Evolutionary conservation across 2,888 invertebrate species (phyloP).

Genomic region (Spisula subtruncata): DNA sequence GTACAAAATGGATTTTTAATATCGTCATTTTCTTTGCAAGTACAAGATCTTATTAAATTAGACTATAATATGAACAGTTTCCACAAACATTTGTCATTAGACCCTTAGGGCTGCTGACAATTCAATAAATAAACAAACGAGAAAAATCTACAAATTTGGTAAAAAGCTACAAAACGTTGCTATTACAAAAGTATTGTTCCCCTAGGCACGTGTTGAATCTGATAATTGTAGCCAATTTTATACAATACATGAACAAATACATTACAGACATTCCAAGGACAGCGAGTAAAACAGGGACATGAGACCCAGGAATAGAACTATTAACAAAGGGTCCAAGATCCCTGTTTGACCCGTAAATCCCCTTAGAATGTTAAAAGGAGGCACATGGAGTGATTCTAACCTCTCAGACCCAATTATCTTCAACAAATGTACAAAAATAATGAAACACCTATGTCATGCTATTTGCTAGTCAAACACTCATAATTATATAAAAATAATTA

Average conservation of each 20-base stretch:
- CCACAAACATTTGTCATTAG: slow-evolving; percentile 35
- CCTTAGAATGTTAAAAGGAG: slow-evolving; percentile 32
- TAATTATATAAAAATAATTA: slow-evolving; percentile 48
- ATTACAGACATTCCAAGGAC: background rate
- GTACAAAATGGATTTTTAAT: slow-evolving; percentile 72
- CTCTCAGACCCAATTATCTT: slow-evolving; percentile 33
- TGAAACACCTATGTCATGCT: slow-evolving; percentile 42
- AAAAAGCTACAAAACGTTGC: slow-evolving; percentile 62
- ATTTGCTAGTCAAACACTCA: slow-evolving; percentile 25
- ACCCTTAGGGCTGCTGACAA: slow-evolving; percentile 48
- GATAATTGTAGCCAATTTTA: slow-evolving; percentile 32
- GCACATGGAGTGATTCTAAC: slow-evolving; percentile 46
- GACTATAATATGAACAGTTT: slow-evolving; percentile 48
- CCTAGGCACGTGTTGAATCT: slow-evolving; percentile 43
- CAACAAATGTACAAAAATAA: slow-evolving; percentile 44
- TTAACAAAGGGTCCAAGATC: background rate
- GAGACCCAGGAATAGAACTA: background rate
- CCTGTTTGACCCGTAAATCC: background rate
- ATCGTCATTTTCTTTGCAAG: slow-evolving; percentile 70
- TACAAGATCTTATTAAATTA: slow-evolving; percentile 66
- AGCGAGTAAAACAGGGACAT: background rate
- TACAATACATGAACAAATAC: slow-evolving; percentile 19
- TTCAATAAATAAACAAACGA: slow-evolving; percentile 65
- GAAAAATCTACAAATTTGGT: slow-evolving; percentile 53
- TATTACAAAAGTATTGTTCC: slow-evolving; percentile 43